Evolutionary conservation across 2,113 vertebrate genomes (phyloP).

Genomic region (Bambusicola thoracicus): DNA sequence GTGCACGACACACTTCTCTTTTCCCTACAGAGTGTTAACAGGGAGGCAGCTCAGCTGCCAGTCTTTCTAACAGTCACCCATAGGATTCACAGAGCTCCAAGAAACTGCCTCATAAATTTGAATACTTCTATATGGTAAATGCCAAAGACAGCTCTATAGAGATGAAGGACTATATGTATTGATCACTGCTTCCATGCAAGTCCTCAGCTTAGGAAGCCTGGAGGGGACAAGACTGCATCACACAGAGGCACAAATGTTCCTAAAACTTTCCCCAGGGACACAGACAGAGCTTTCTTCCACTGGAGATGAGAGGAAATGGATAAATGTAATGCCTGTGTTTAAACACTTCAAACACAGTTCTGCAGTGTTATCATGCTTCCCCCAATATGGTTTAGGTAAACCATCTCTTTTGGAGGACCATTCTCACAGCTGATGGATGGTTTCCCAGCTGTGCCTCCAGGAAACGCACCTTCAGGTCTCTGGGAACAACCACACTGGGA

Average conservation of each 20-base stretch:
- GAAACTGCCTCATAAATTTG: constrained; percentile 33
- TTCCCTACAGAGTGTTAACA: background rate
- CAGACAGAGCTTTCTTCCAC: background rate
- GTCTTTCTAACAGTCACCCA: constrained; percentile 13
- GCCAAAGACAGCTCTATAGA: constrained; percentile 4
- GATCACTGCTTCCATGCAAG: background rate
- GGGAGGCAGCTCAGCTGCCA: background rate
- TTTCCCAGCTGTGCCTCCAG: background rate
- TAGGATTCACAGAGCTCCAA: background rate
- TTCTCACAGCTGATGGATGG: background rate
- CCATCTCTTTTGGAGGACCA: accelerated
- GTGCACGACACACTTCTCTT: background rate
- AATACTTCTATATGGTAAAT: constrained; percentile 52
- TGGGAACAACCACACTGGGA: background rate
- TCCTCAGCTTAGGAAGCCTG: background rate
- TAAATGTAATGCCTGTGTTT: background rate
- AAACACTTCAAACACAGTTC: accelerated
- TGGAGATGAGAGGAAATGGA: background rate
- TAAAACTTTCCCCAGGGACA: background rate
- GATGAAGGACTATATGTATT: background rate
- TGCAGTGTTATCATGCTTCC: background rate
- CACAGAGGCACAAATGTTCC: background rate
- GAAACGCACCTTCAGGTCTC: background rate
- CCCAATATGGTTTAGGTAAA: background rate
- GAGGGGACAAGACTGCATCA: background rate